These are phyloP conservation scores for Chamaea fasciata DNA, from an alignment of 2,113 vertebrate species.

Conservation along the genomic window DNA sequence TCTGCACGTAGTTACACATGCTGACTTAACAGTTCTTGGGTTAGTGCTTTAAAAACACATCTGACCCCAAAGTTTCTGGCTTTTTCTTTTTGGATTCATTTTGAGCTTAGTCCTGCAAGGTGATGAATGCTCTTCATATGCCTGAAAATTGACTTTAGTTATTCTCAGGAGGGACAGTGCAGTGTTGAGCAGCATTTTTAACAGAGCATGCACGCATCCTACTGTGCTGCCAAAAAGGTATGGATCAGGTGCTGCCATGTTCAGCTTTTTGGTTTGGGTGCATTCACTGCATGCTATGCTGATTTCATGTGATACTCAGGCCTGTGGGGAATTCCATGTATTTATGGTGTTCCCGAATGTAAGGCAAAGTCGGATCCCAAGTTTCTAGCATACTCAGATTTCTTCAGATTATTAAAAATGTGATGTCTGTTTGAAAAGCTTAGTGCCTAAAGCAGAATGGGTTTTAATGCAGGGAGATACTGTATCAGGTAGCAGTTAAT, in stretches of 20 bases:
- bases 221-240: background rate
- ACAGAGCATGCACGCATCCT: background rate
- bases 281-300: background rate
- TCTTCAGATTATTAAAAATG: background rate
- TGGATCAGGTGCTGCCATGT: background rate
- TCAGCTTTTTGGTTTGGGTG: background rate
- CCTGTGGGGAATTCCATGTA: background rate
- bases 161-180: background rate
- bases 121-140: background rate
- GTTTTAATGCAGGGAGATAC: background rate
- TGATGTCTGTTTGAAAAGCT: background rate
- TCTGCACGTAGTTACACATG: background rate
- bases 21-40: background rate
- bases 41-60: background rate
- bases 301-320: background rate
- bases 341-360: background rate
- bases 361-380: background rate
- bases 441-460: background rate
- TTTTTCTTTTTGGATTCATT: background rate
- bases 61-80: background rate
- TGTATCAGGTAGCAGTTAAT: background rate
- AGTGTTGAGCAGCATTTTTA: background rate
- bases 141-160: background rate
- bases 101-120: background rate
- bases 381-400: background rate